Percentiles rank a stretch among this genome's conserved stretches.
These are phyloP conservation scores for Chelidonichthys spinosus DNA, from an alignment of 2,797 vertebrate genomes.

Conservation along the genomic window DNA sequence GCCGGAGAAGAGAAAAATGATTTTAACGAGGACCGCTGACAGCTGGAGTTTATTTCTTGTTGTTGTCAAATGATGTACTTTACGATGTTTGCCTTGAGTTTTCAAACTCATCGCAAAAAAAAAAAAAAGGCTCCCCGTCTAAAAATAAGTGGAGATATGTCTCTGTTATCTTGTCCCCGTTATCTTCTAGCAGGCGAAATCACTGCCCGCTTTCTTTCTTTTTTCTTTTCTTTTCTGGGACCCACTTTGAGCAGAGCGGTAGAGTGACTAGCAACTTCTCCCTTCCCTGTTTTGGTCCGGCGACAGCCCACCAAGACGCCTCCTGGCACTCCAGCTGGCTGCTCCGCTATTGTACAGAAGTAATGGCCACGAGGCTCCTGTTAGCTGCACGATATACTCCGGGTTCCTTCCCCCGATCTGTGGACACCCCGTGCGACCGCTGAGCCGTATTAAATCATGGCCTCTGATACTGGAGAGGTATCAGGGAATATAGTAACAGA, in stretches of 20 bases:
- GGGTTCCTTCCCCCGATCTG: constrained; percentile 42
- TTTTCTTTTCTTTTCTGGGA: not conserved
- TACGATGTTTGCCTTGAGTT: constrained; percentile 52
- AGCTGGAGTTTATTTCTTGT: constrained; percentile 32
- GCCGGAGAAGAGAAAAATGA: constrained; percentile 44
- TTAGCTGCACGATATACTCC: constrained; percentile 44
- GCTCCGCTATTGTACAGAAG: constrained; percentile 64
- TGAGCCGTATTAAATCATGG: constrained; percentile 54
- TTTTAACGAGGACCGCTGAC: constrained; percentile 68
- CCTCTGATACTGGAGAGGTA: constrained; percentile 64
- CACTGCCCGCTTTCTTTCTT: not conserved
- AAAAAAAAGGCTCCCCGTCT: not conserved
- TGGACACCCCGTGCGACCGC: constrained; percentile 36
- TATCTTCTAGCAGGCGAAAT: constrained; percentile 18
- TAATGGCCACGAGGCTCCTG: constrained; percentile 65
- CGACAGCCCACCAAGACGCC: constrained; percentile 57
- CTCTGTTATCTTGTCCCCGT: constrained; percentile 6
- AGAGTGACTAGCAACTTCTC: constrained; percentile 34
- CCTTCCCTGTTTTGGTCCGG: constrained; percentile 57
- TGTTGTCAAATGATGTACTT: constrained; percentile 50
- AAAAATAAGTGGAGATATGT: constrained; percentile 21
- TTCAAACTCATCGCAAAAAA: constrained; percentile 35
- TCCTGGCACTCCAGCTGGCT: constrained; percentile 72
- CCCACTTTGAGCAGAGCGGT: constrained; percentile 17
- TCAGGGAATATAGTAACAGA: constrained; percentile 49